A percentile compares a stretch with the other conserved stretches of the same genome.
Conservation (phyloP, 2,797 vertebrate genomes). For the Caiman crocodilus region DNA sequence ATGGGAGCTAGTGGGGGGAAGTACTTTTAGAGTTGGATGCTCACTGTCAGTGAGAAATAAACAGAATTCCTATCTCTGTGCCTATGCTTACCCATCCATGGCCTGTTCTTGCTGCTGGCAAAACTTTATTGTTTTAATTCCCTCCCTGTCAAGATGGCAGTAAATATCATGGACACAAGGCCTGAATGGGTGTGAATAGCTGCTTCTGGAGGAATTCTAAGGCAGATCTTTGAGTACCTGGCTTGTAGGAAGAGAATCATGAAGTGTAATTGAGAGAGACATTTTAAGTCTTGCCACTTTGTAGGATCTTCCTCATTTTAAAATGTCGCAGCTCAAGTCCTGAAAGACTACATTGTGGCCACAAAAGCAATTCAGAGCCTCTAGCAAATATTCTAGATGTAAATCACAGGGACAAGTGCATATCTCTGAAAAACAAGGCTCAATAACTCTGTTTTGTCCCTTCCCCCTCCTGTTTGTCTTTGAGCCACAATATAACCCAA, state of each 20-base stretch:
- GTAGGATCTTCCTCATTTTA: neutral
- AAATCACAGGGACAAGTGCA: conserved; percentile 28
- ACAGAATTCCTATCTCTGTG: too few species aligned
- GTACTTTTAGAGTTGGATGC: neutral
- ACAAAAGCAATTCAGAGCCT: neutral
- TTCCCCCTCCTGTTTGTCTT: conserved; percentile 9
- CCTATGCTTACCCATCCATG: neutral
- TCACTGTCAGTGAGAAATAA: too few species aligned
- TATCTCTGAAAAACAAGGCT: conserved; percentile 31
- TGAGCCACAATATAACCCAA: conserved; percentile 46
- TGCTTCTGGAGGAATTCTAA: neutral
- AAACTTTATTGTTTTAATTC: neutral
- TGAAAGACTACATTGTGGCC: neutral
- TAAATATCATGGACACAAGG: neutral
- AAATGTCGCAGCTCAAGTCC: neutral
- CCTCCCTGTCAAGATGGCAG: neutral
- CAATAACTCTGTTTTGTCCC: conserved; percentile 5
- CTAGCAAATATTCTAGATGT: neutral
- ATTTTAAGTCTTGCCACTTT: neutral
- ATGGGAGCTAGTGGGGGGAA: neutral
- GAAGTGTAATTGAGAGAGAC: neutral
- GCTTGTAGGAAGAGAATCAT: neutral
- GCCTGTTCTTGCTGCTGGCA: neutral
- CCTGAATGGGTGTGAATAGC: neutral
- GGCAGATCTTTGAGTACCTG: neutral